These are phyloP conservation scores for Tenualosa thibaudeaui DNA, from an alignment of 2,797 vertebrate species.

Conservation along the genomic window DNA sequence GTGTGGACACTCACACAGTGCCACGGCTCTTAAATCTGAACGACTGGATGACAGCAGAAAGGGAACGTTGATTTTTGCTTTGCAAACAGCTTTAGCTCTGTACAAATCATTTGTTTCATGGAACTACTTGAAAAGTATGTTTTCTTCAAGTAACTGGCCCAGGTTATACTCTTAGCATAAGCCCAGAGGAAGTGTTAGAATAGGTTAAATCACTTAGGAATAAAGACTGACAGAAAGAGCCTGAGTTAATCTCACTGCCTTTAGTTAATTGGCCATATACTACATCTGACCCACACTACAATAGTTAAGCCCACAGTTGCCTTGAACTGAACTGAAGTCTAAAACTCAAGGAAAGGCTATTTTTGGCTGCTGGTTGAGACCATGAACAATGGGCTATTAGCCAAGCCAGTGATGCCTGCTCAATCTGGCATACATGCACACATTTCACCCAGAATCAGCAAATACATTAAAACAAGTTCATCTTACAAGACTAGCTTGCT, in stretches of 20 bases:
- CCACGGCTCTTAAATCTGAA: background rate
- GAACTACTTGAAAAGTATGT: background rate
- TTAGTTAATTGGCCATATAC: background rate
- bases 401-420: too few species aligned
- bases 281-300: background rate
- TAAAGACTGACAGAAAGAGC: background rate
- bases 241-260: background rate
- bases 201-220: slow-evolving; percentile 1
- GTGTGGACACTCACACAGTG: background rate
- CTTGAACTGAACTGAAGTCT: background rate
- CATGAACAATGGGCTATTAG: too few species aligned
- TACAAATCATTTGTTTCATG: background rate
- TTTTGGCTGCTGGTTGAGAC: background rate
- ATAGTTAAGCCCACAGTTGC: background rate
- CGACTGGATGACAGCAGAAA: background rate
- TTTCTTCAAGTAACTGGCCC: background rate
- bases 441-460: background rate
- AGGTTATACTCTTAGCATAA: background rate
- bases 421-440: background rate
- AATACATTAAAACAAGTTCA: background rate
- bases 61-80: background rate
- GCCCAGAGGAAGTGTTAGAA: background rate
- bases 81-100: background rate
- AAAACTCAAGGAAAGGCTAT: background rate
- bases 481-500: too few species aligned